A percentile compares a stretch with the other conserved stretches of the same genome.
phyloP scores from a whole-genome alignment of 2,113 vertebrate genomes.

The Heterotis niloticus region DNA sequence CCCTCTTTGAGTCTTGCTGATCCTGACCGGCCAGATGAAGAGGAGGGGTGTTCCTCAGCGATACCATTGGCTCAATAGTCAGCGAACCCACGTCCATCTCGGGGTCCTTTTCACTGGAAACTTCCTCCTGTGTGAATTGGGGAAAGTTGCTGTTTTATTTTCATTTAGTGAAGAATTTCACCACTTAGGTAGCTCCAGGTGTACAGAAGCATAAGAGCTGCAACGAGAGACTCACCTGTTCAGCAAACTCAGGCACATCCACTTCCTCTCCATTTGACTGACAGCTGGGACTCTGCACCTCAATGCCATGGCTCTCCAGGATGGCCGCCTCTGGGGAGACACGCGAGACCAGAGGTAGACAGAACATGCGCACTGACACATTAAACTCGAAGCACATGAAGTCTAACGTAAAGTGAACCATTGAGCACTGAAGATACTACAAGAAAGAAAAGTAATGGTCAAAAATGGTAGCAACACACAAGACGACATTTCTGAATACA shows the following conservation, averaged over 20 bases:
- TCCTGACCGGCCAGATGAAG: constrained; percentile 57
- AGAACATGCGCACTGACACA: no score
- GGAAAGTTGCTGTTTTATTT: neutral
- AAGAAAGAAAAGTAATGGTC: neutral
- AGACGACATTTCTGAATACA: neutral
- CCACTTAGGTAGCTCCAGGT: neutral
- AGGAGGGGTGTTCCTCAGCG: constrained; percentile 55
- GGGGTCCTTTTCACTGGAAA: constrained; percentile 56
- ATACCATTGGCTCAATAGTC: constrained; percentile 47
- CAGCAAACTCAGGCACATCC: constrained; percentile 67
- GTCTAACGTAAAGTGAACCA: neutral
- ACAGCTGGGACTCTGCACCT: constrained; percentile 73
- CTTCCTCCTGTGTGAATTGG: constrained; percentile 58
- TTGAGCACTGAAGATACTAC: neutral
- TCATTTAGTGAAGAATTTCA: neutral
- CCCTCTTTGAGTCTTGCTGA: constrained; percentile 63
- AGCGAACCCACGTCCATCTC: constrained; percentile 58
- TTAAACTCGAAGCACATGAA: neutral
- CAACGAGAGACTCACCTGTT: constrained; percentile 64
- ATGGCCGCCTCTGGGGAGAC: constrained; percentile 68
- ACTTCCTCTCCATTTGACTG: constrained; percentile 72
- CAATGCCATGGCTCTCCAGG: constrained; percentile 75
- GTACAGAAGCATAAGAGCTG: neutral
- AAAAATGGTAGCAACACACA: neutral
- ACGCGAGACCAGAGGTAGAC: neutral